Evolutionary conservation across 23 tunicate species (phyloP), one percentile per base, ranked within the genome.

Genomic region (Diplosoma virens): DNA sequence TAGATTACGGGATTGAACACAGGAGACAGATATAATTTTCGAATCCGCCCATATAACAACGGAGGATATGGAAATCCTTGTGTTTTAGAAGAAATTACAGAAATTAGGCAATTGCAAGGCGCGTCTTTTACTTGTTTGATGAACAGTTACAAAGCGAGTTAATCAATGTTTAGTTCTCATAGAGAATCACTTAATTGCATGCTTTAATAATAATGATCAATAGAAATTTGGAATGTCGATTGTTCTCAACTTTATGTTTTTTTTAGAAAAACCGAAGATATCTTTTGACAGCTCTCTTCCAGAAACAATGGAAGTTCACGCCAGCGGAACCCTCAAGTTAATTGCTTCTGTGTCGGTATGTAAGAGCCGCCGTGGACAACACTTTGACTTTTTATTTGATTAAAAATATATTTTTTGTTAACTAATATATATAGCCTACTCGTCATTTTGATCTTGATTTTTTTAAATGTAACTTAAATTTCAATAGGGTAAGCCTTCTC

Each of bases 401-500:
- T n/a, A n/a, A n/a, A n/a, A n/a, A n/a, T n/a, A n/a, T n/a, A n/a
- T n/a, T n/a, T n/a, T n/a, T n/a, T n/a, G n/a, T n/a, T n/a, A n/a
- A n/a, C n/a, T n/a, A n/a, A n/a, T n/a, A n/a, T n/a, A n/a, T n/a
- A n/a, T n/a, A n/a, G n/a, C n/a, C n/a, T n/a, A n/a, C n/a, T n/a
- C n/a, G n/a, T n/a, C n/a, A n/a, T n/a, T n/a, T n/a, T n/a, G n/a
- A n/a, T n/a, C n/a, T n/a, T n/a, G n/a, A n/a, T n/a, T n/a, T n/a
- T n/a, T n/a, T n/a, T n/a, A n/a, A n/a, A n/a, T n/a, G n/a, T n/a
- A n/a, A n/a, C n/a, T n/a, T n/a, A n/a, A n/a, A n/a, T n/a, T n/a
- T n/a, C n/a, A 5, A 27, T 72, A 92, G 97, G 97, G 97, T 1
- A 92, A 92, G 71, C 97, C 97, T 59, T 37, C 71, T 16, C 97